Conservation (phyloP, 2,797 vertebrate genomes). For the Pelobates cultripes region DNA sequence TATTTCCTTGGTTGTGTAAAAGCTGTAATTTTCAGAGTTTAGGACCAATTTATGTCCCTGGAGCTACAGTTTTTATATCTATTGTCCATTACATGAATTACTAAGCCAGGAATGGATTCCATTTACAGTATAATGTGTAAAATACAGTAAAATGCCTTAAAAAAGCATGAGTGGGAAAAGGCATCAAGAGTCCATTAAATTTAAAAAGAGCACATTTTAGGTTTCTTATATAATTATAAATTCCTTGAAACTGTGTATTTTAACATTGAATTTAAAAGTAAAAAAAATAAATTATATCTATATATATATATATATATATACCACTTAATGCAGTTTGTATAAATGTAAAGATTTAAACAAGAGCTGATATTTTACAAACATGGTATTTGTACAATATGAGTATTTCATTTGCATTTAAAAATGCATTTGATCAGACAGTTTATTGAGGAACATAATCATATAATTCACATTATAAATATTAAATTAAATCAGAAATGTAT, state of each 20-base stretch:
- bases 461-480: too few relatives aligned
- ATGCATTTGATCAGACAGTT: too few relatives aligned
- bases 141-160: constrained; percentile 76
- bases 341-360: not conserved
- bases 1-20: constrained; percentile 81
- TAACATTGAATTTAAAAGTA: constrained; percentile 12
- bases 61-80: constrained; percentile 77
- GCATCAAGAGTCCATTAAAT: constrained; percentile 76
- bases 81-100: constrained; percentile 82
- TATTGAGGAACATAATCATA: too few relatives aligned
- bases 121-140: constrained; percentile 76
- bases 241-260: constrained; percentile 41
- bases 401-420: not conserved
- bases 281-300: not conserved
- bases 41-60: constrained; percentile 81
- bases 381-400: not conserved
- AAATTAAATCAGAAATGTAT: too few relatives aligned
- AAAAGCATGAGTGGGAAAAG: constrained; percentile 66
- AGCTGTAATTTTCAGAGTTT: constrained; percentile 81
- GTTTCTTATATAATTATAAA: constrained; percentile 64
- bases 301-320: not conserved
- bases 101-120: constrained; percentile 77
- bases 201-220: constrained; percentile 70
- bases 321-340: not conserved
- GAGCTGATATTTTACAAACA: not conserved